phyloP scores from a whole-genome alignment of 2,113 vertebrate species.

The Cercopithecus mona region DNA sequence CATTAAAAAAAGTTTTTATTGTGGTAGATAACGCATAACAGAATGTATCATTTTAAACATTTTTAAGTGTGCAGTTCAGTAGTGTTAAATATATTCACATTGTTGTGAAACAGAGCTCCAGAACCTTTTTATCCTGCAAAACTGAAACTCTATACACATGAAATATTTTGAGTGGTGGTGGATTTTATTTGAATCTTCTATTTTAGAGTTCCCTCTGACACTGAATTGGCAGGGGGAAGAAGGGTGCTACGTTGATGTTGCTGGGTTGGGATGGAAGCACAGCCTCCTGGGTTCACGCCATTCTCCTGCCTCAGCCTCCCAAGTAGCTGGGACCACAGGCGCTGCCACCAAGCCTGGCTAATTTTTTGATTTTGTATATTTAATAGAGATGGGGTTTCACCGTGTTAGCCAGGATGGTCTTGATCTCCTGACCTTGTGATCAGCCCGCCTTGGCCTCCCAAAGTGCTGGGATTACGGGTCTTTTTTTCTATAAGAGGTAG shows the following conservation, averaged over 20 bases:
- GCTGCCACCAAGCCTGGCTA: too few species aligned
- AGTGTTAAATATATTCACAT: neutral
- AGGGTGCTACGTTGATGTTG: fast-evolving
- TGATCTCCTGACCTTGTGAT: too few species aligned
- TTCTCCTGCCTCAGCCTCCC: too few species aligned
- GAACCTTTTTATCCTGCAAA: neutral
- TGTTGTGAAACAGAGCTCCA: neutral
- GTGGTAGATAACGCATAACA: neutral
- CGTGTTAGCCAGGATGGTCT: too few species aligned
- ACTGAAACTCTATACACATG: neutral
- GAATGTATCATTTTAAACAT: neutral
- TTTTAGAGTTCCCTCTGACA: neutral
- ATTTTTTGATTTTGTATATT: too few species aligned
- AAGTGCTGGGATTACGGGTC: too few species aligned
- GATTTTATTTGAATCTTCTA: neutral
- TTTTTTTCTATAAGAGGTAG: too few species aligned
- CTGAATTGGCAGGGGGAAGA: neutral
- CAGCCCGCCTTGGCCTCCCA: too few species aligned
- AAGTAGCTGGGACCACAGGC: too few species aligned
- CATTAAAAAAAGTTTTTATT: neutral
- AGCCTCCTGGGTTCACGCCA: neutral
- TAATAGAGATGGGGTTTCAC: too few species aligned
- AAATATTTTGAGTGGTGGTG: neutral
- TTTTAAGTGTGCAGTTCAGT: neutral
- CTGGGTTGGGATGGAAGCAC: neutral